Evolutionary conservation across 2,888 invertebrate genomes (phyloP).

Genomic region (Chydorus sphaericus): DNA sequence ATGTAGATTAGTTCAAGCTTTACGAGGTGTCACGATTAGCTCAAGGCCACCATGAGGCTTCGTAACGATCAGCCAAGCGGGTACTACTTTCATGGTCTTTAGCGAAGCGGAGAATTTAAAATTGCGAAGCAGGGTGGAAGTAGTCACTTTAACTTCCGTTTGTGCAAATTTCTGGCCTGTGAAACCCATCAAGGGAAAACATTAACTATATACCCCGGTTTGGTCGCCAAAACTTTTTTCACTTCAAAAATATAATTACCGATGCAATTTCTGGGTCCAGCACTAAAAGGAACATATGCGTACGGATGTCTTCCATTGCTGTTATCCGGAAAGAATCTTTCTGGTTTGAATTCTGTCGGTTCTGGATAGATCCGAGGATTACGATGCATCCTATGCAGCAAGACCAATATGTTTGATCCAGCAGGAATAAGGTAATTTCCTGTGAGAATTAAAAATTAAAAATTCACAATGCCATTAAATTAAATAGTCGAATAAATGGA

Average conservation of each 20-base stretch:
- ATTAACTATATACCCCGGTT: neutral
- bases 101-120: neutral
- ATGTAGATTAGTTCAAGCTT: constrained; percentile 53
- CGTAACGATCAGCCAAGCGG: neutral
- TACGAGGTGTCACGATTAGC: constrained; percentile 66
- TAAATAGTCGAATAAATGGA: neutral
- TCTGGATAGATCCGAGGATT: constrained; percentile 8
- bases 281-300: constrained; percentile 16
- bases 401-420: neutral
- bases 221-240: too few species aligned
- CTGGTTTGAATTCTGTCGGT: constrained; percentile 5
- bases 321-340: constrained; percentile 1
- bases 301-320: neutral
- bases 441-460: neutral
- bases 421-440: neutral
- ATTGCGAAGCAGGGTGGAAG: neutral
- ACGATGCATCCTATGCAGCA: neutral
- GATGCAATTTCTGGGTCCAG: constrained; percentile 17
- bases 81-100: neutral
- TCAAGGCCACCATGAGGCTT: constrained; percentile 56
- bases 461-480: neutral
- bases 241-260: too few species aligned
- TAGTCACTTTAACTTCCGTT: neutral
- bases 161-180: constrained; percentile 5
- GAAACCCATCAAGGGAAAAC: neutral